These are phyloP conservation scores for Monomorium pharaonis DNA, from an alignment of 1,140 invertebrate genomes.

Conservation along the genomic window DNA sequence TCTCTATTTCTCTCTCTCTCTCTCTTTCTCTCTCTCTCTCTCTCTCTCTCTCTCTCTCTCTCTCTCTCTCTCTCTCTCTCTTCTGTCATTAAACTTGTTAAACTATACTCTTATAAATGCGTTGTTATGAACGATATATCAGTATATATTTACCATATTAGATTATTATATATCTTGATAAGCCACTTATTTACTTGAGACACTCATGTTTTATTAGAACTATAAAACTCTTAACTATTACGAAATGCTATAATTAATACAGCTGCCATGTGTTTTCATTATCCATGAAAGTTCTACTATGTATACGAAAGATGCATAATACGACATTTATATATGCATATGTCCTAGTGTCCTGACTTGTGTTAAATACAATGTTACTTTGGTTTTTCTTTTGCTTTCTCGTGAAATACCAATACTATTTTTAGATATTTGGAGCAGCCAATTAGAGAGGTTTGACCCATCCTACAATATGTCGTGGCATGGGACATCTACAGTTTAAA, in stretches of 20 bases:
- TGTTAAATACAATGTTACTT: conserved; percentile 73
- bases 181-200: conserved; percentile 62
- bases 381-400: conserved; percentile 70
- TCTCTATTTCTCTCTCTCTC: neutral
- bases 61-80: neutral
- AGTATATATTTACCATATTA: conserved; percentile 60
- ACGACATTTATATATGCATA: conserved; percentile 68
- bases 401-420: conserved; percentile 72
- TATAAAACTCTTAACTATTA: conserved; percentile 62
- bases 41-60: conserved; percentile 52
- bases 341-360: conserved; percentile 60
- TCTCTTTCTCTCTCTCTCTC: neutral
- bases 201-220: conserved; percentile 60
- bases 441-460: conserved; percentile 64
- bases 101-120: conserved; percentile 67
- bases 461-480: conserved; percentile 60
- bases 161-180: conserved; percentile 66
- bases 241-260: conserved; percentile 60
- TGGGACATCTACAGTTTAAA: conserved; percentile 59
- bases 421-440: conserved; percentile 74
- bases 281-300: conserved; percentile 63
- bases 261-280: conserved; percentile 65
- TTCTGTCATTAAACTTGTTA: conserved; percentile 66
- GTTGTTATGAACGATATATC: conserved; percentile 63
- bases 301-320: conserved; percentile 64